These are phyloP conservation scores for Micromussa lordhowensis DNA, from an alignment of 92 coral and sea anemone species.

Conservation along the genomic window DNA sequence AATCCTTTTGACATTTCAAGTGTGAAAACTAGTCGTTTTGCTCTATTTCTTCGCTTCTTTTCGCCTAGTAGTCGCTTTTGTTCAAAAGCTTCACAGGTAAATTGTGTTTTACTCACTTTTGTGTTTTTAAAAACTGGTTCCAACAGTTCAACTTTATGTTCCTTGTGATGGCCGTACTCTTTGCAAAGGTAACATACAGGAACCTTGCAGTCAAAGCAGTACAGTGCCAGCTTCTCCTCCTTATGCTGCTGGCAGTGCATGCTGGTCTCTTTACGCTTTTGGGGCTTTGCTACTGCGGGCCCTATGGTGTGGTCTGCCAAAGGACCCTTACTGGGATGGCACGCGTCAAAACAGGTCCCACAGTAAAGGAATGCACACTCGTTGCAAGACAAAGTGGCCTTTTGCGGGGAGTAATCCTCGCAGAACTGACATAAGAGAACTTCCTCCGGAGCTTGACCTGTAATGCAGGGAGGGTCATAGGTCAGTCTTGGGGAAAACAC, in stretches of 20 bases:
- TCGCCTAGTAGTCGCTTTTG: no score
- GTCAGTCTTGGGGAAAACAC: background rate
- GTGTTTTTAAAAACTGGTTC: conserved; percentile 84
- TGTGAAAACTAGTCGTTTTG: background rate
- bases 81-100: background rate
- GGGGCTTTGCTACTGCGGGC: conserved; percentile 73
- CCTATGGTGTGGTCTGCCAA: conserved; percentile 80
- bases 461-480: background rate
- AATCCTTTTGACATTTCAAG: background rate
- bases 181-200: conserved; percentile 87
- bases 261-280: conserved; percentile 70
- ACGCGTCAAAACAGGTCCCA: conserved; percentile 82
- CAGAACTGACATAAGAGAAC: conserved; percentile 85
- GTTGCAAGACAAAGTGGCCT: conserved; percentile 82
- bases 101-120: conserved; percentile 54
- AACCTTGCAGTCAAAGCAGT: conserved; percentile 72
- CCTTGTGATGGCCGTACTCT: conserved; percentile 76
- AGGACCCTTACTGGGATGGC: conserved; percentile 90
- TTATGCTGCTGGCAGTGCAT: conserved; percentile 71
- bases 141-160: conserved; percentile 74
- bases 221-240: conserved; percentile 73
- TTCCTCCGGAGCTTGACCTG: conserved; percentile 61
- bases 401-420: conserved; percentile 80
- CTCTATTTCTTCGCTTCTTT: no score
- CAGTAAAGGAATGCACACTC: conserved; percentile 84